Evolutionary conservation across 2,888 invertebrate genomes (phyloP).

Genomic region (Sarcophaga carnaria): DNA sequence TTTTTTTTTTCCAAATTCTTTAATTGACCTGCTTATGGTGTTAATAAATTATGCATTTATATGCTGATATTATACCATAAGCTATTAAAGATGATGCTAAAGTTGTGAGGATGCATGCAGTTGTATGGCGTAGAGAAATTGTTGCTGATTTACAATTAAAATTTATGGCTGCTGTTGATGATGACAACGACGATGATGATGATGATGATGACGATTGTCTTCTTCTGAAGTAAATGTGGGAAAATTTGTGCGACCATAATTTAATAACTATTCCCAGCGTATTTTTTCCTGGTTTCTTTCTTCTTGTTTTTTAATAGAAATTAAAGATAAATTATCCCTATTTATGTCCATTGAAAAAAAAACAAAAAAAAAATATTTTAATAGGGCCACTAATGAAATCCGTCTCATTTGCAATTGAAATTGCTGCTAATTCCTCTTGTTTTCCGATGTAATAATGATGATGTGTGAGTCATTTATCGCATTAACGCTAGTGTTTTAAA

Average conservation of each 20-base stretch:
- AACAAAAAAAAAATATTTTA: background rate
- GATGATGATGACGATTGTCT: no score
- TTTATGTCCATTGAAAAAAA: background rate
- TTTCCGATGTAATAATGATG: background rate
- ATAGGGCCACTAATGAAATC: background rate
- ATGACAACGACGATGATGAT: no score
- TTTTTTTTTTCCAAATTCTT: background rate
- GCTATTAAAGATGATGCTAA: background rate
- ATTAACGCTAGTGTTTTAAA: no score
- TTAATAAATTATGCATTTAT: constrained; percentile 58
- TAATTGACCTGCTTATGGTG: constrained; percentile 56
- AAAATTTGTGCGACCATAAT: background rate
- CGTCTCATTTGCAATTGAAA: background rate
- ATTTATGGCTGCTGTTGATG: no score
- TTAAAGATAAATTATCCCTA: no score
- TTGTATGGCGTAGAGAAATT: no score
- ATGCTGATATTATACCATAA: background rate
- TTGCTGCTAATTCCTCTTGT: background rate
- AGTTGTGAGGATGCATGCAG: background rate
- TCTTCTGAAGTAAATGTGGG: background rate
- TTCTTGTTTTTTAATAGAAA: no score
- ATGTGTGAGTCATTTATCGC: no score
- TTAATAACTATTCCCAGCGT: background rate
- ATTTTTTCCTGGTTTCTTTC: no score
- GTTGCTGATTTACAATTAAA: no score